Evolutionary conservation across 2,888 invertebrate genomes (phyloP).

Genomic region (Lasioglossum malachurum): DNA sequence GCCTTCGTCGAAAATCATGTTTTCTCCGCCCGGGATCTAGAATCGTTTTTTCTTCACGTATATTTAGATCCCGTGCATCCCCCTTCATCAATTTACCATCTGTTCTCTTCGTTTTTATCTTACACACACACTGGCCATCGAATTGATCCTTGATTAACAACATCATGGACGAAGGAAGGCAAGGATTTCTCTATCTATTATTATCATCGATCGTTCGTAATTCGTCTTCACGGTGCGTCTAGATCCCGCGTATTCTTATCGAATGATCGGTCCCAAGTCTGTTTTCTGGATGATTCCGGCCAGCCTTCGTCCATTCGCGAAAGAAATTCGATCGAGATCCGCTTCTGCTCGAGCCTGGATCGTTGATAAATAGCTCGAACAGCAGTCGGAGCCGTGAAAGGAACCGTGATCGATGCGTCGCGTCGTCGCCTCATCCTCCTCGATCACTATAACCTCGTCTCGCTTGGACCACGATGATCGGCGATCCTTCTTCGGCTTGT

Average conservation of each 20-base stretch:
- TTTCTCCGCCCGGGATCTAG: constrained; percentile 4
- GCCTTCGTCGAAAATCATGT: constrained; percentile 65
- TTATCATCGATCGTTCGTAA: background rate
- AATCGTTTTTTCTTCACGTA: constrained; percentile 62
- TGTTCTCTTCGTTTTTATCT: constrained; percentile 1
- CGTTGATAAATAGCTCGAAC: constrained; percentile 26
- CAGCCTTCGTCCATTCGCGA: constrained; percentile 57
- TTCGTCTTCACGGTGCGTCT: background rate
- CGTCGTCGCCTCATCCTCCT: background rate
- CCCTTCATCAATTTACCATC: constrained; percentile 15
- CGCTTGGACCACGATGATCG: background rate
- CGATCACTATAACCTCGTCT: background rate
- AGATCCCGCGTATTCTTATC: background rate
- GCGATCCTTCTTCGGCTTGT: background rate
- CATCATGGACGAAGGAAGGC: constrained; percentile 62
- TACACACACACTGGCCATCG: constrained; percentile 39
- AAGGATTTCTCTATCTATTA: background rate
- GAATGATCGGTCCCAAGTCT: background rate
- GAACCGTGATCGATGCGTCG: constrained; percentile 19
- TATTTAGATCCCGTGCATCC: constrained; percentile 61
- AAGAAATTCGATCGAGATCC: constrained; percentile 16
- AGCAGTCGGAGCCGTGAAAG: constrained; percentile 17
- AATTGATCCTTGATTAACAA: constrained; percentile 5
- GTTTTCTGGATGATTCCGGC: background rate
- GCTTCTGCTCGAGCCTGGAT: constrained; percentile 9